phyloP scores from a whole-genome alignment of 2,888 invertebrate genomes.

The Herminia tarsipennalis region DNA sequence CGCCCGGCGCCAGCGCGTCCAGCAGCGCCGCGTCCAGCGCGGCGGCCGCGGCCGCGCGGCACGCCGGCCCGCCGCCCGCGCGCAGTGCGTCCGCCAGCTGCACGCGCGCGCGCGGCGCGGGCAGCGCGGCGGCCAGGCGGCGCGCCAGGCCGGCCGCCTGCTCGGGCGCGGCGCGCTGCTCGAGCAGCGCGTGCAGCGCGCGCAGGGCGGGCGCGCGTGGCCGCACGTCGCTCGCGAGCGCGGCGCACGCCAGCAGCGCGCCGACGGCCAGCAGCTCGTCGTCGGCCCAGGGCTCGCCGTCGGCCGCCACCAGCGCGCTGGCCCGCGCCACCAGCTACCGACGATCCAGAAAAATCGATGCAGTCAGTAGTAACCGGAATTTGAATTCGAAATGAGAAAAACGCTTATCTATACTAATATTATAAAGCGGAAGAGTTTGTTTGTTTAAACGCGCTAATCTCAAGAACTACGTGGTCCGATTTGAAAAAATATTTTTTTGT shows the following conservation, averaged over 20 bases:
- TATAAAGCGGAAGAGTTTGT: no score
- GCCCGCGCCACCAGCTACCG: slow-evolving; percentile 3
- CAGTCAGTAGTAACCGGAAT: no score
- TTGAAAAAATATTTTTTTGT: no score
- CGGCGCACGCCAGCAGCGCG: slow-evolving; percentile 25
- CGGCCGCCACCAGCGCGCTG: slow-evolving; percentile 5
- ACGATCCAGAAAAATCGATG: no score
- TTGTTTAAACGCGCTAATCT: no score
- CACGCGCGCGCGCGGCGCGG: slow-evolving; percentile 19
- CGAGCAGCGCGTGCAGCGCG: slow-evolving; percentile 28
- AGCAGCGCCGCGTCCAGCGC: slow-evolving; percentile 4
- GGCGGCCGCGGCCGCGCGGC: slow-evolving; percentile 17
- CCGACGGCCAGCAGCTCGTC: slow-evolving; percentile 18
- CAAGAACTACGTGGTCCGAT: no score
- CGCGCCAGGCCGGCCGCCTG: slow-evolving; percentile 14
- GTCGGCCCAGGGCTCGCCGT: slow-evolving; percentile 16
- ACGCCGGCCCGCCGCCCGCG: slow-evolving; percentile 22
- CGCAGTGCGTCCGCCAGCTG: slow-evolving; percentile 39
- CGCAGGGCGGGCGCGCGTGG: slow-evolving; percentile 19
- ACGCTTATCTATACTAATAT: no score
- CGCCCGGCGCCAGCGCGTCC: slow-evolving; percentile 8
- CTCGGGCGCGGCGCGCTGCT: slow-evolving; percentile 12
- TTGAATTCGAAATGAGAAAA: no score
- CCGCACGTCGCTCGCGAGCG: slow-evolving; percentile 18
- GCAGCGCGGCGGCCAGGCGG: slow-evolving; percentile 17